Base-by-base conservation (phyloP, 2,888 invertebrate genomes). In the Parnassius glacialis region DNA sequence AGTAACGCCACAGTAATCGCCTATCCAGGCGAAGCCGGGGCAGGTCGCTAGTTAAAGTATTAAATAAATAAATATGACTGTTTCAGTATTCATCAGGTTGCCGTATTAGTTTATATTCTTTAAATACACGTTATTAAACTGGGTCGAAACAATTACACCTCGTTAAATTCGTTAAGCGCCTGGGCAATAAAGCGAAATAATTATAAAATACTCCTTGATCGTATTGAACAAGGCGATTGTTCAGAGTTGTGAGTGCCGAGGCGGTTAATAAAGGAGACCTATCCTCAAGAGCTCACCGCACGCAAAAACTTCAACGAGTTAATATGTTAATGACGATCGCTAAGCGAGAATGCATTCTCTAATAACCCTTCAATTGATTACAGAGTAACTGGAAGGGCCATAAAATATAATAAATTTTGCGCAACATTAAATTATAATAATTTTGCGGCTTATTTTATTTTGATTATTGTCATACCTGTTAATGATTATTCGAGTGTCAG, bases 181-280 rank as follows among this genome's bases (percentile, higher is more conserved):
- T 9, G 9, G 34, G 51, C 52, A 20, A 52, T 50, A 53, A 48
- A 44, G 16, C 25, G 34, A 43, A 16, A 42, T 60, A 57, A 58
- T 47, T 72, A 71, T 70, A 51, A 60, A 61, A 65, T 65, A 67
- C 71, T 65, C 67, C 59, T 53, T 72, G 71, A 12, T 11, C 42
- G 64, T 63, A 42, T 57, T 64, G 47, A 52, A 61, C 52, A 70
- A 69, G 43, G 34, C 57, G 59, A 67, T 68, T 61, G 64, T 56
- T 57, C 7, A 43, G 44, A 44, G 34, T 12, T 43, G 16, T n/a
- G 47, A 48, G 20, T 34, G 57, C 13, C 16, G 57, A 54, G 56
- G 42, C 42, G 52, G 52, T 73, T 82, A 83, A 83, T 80, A 79
- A 79, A 76, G 73, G 75, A 69, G 76, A 80, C 79, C 74, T 72